Conservation (phyloP, 2,888 invertebrate species). For the Hypsopygia costalis region DNA sequence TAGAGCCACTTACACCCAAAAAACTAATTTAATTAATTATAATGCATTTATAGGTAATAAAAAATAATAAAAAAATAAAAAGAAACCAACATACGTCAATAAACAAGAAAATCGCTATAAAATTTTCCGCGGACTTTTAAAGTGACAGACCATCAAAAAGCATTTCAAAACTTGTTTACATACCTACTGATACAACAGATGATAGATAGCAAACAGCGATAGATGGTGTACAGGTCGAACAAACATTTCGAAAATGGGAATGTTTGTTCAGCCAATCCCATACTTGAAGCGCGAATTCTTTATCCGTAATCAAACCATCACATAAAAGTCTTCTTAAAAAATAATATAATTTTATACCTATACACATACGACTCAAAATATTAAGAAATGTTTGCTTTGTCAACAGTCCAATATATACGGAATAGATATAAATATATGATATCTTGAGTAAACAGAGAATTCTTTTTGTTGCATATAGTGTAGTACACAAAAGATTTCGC, state of each 20-base stretch:
- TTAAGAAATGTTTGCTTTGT: not conserved
- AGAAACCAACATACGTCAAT: no score
- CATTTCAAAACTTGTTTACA: constrained; percentile 1
- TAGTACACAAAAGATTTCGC: constrained; percentile 40
- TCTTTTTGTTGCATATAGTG: constrained; percentile 33
- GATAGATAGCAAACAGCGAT: constrained; percentile 7
- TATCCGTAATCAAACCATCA: not conserved
- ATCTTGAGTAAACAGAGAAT: constrained; percentile 30
- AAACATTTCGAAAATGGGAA: constrained; percentile 9
- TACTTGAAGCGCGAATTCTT: constrained; percentile 1
- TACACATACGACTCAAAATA: constrained; percentile 13
- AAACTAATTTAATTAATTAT: no score
- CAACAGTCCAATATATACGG: not conserved
- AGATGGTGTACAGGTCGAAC: not conserved
- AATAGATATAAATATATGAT: constrained; percentile 4
- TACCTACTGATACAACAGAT: constrained; percentile 4
- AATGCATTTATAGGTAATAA: no score
- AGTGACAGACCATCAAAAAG: no score
- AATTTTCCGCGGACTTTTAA: no score
- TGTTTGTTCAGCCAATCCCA: constrained; percentile 8
- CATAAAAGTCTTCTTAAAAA: not conserved
- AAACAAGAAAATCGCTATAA: no score
- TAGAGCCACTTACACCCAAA: no score
- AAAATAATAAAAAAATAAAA: no score
- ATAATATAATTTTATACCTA: not conserved